Conservation (phyloP, 2,113 vertebrate species). For the Apistogramma diplotaenia region DNA sequence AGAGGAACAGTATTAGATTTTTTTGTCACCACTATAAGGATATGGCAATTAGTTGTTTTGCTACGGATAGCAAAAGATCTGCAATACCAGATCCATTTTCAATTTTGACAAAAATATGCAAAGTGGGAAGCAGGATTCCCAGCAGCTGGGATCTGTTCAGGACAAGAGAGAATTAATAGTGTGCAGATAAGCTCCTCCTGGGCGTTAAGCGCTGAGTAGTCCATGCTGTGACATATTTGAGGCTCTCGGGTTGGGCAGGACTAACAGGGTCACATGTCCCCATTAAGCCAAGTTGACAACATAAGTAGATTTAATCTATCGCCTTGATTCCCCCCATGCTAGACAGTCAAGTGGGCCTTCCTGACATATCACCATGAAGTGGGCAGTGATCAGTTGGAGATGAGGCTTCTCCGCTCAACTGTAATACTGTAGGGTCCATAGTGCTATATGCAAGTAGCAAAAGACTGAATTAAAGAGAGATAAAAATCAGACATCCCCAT, state of each 20-base stretch:
- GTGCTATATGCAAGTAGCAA: neutral
- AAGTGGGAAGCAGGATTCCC: constrained; percentile 13
- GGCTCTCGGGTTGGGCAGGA: constrained; percentile 27
- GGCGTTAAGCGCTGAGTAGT: constrained; percentile 40
- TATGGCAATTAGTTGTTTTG: neutral
- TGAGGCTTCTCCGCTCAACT: neutral
- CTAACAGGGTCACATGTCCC: constrained; percentile 52
- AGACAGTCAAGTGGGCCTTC: constrained; percentile 26
- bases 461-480: neutral
- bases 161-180: constrained; percentile 58
- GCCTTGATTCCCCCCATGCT: constrained; percentile 38
- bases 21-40: neutral
- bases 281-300: constrained; percentile 53
- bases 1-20: neutral
- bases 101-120: neutral
- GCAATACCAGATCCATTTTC: neutral
- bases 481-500: neutral
- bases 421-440: neutral
- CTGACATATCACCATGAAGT: constrained; percentile 8
- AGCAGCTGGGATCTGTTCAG: constrained; percentile 40
- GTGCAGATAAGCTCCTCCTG: constrained; percentile 59
- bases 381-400: neutral
- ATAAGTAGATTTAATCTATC: constrained; percentile 56
- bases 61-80: neutral
- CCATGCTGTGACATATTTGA: constrained; percentile 41